These are phyloP conservation scores for Drosophila demipolita DNA, from an alignment of 2,888 invertebrate species.

Conservation along the genomic window DNA sequence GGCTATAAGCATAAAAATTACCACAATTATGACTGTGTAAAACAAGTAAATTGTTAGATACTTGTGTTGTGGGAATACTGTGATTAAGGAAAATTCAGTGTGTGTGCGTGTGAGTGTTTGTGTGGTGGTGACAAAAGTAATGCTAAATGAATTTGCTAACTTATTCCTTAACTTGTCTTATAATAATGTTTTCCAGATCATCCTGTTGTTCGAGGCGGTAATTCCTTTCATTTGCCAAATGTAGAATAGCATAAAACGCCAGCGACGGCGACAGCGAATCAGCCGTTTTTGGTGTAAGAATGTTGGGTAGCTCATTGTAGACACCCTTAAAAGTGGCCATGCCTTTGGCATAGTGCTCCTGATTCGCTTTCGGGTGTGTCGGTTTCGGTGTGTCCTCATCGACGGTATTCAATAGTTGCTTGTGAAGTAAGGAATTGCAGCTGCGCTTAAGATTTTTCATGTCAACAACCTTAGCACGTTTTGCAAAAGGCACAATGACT, in stretches of 20 bases:
- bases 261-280: conserved; percentile 91
- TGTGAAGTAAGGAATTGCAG: conserved; percentile 88
- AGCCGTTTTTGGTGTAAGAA: conserved; percentile 87
- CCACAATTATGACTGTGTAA: background rate
- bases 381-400: conserved; percentile 60
- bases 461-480: conserved; percentile 93
- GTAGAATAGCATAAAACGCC: conserved; percentile 92
- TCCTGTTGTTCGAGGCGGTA: conserved; percentile 86
- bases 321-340: conserved; percentile 86
- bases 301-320: conserved; percentile 87
- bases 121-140: background rate
- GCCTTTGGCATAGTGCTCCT: conserved; percentile 84
- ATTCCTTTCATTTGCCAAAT: conserved; percentile 93
- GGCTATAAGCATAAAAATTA: background rate
- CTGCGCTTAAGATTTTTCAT: conserved; percentile 93
- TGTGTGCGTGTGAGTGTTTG: background rate
- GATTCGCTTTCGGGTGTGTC: conserved; percentile 54
- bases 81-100: conserved; percentile 1
- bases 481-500: conserved; percentile 91
- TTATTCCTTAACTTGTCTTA: conserved; percentile 78
- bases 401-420: conserved; percentile 64
- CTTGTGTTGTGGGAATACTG: conserved; percentile 8
- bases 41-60: background rate
- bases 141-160: background rate
- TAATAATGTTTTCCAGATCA: conserved; percentile 86